phyloP scores from a whole-genome alignment of 2,797 vertebrate species.

The Rhynchotus rufescens region DNA sequence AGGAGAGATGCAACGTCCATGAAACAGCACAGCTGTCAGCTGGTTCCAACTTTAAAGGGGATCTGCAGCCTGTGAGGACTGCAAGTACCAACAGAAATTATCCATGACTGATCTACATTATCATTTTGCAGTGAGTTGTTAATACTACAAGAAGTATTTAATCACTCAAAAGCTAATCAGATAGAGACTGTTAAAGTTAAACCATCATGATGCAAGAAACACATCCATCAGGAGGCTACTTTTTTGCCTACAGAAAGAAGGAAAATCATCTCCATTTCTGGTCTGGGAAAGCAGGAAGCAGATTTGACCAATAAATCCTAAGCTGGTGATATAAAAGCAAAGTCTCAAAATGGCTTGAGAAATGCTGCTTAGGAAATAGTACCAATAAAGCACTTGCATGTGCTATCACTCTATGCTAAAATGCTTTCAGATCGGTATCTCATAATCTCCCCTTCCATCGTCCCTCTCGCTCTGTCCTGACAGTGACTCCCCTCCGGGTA shows the following conservation, averaged over 20 bases:
- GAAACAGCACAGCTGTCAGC: not conserved
- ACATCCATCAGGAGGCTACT: not conserved
- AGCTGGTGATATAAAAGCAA: not conserved
- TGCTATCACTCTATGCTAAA: constrained; percentile 1
- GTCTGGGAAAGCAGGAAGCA: not conserved
- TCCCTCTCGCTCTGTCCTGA: not conserved
- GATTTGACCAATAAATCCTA: constrained; percentile 22
- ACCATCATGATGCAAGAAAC: not conserved
- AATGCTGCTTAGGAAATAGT: constrained; percentile 12
- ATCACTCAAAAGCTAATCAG: constrained; percentile 33
- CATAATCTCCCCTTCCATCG: not conserved
- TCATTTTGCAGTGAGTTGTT: constrained; percentile 24
- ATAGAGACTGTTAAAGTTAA: constrained; percentile 16
- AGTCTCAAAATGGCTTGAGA: constrained; percentile 32
- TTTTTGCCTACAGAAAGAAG: rapidly evolving
- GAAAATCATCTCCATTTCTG: constrained; percentile 15
- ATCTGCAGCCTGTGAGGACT: not conserved
- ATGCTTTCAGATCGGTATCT: constrained; percentile 6
- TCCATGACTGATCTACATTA: constrained; percentile 30
- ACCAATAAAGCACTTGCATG: constrained; percentile 20
- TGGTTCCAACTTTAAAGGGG: not conserved
- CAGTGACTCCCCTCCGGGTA: not conserved
- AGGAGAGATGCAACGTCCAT: not conserved
- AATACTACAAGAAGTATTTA: constrained; percentile 37
- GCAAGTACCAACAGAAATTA: constrained; percentile 12